phyloP scores from a whole-genome alignment of 2,797 vertebrate genomes.

The Melanotaenia nigrans region DNA sequence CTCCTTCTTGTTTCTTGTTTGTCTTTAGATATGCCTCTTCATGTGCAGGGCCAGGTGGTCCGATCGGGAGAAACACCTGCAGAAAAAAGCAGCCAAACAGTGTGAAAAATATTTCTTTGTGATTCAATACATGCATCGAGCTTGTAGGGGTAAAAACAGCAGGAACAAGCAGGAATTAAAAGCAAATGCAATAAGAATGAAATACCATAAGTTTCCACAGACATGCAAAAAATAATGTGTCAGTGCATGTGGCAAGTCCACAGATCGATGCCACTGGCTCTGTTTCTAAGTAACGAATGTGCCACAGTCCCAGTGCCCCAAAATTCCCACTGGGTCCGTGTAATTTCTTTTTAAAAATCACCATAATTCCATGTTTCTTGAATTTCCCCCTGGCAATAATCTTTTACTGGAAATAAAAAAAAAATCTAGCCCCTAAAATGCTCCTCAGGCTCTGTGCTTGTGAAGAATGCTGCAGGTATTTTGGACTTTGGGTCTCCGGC shows the following conservation, averaged over 20 bases:
- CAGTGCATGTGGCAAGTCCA: not conserved
- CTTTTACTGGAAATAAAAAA: constrained; percentile 42
- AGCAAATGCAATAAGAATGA: not conserved
- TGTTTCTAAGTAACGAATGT: constrained; percentile 20
- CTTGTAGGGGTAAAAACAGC: not conserved
- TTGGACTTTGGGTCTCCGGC: not conserved
- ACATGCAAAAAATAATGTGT: not conserved
- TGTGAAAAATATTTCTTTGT: constrained; percentile 4
- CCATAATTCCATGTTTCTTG: constrained; percentile 43
- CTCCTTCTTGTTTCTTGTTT: constrained; percentile 37
- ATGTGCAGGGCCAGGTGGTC: constrained; percentile 99
- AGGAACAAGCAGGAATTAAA: not conserved
- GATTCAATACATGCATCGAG: not conserved
- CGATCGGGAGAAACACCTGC: constrained; percentile 98
- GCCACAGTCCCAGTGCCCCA: constrained; percentile 16
- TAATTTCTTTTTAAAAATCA: constrained; percentile 31
- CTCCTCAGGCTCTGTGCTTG: not conserved
- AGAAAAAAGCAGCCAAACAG: constrained; percentile 1
- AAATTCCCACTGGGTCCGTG: constrained; percentile 33
- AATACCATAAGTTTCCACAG: not conserved
- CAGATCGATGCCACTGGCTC: not conserved
- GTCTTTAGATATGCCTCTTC: constrained; percentile 96
- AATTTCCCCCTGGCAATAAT: constrained; percentile 37
- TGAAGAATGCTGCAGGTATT: not conserved
- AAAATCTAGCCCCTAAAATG: constrained; percentile 2